Evolutionary conservation across 2,113 vertebrate species (phyloP).

Genomic region (Orcinus orca): DNA sequence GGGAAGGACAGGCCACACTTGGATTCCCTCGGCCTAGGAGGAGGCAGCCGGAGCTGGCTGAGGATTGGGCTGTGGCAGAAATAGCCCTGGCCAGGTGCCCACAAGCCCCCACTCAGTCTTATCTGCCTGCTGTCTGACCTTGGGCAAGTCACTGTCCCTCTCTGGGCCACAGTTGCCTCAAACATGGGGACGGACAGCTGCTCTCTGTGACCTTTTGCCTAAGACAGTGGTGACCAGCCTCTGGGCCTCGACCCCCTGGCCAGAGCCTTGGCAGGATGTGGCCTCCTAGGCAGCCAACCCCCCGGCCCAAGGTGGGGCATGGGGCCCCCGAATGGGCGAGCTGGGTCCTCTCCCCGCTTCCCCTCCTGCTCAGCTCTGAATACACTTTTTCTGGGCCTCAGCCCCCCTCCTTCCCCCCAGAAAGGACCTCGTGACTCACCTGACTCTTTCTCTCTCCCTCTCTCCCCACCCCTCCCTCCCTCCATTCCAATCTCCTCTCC

Average conservation of each 20-base stretch:
- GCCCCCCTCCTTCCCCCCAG: slow-evolving; percentile 14
- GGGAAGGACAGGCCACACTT: not conserved
- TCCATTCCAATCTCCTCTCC: slow-evolving; percentile 47
- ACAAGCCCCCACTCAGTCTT: not conserved
- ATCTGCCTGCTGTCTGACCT: not conserved
- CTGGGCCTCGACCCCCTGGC: not conserved
- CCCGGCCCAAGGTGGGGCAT: not conserved
- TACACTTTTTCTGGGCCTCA: slow-evolving; percentile 52
- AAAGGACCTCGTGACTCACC: slow-evolving; percentile 62
- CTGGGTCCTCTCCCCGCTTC: not conserved
- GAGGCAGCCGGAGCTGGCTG: not conserved
- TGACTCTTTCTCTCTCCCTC: slow-evolving; percentile 49
- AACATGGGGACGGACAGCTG: not conserved
- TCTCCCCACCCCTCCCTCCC: not conserved
- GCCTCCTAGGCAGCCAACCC: not conserved
- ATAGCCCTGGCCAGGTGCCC: not conserved
- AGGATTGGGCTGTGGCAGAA: not conserved
- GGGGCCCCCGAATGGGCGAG: not conserved
- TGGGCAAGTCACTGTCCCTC: not conserved
- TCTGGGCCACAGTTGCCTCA: not conserved
- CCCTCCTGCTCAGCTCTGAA: not conserved
- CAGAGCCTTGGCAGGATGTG: not conserved
- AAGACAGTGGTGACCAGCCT: not conserved
- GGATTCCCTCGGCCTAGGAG: not conserved
- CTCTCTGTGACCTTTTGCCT: not conserved